Evolutionary conservation across 2,113 vertebrate species (phyloP).

Genomic region (Cyphomyrus discorhynchus): DNA sequence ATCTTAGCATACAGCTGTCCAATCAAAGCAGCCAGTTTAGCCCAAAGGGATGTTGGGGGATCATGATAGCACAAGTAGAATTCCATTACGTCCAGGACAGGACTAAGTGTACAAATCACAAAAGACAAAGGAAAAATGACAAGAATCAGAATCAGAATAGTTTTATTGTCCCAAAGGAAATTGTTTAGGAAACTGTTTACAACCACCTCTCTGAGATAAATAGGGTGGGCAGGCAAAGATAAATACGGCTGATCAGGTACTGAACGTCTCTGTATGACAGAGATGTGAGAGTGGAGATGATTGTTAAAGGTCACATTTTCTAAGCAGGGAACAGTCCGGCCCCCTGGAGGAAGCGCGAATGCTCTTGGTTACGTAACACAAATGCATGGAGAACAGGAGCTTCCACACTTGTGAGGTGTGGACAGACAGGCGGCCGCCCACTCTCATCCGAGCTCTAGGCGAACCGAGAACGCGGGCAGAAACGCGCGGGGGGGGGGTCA

Average conservation of each 20-base stretch:
- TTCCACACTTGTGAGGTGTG: slow-evolving; percentile 9
- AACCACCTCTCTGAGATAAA: not conserved
- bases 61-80: not conserved
- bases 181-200: not conserved
- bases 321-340: not conserved
- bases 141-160: not conserved
- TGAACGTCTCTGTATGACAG: not conserved
- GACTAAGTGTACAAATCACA: not conserved
- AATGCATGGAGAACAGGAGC: not conserved
- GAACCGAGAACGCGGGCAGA: not conserved
- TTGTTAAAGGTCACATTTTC: not conserved
- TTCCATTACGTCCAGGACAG: not conserved
- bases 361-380: not conserved
- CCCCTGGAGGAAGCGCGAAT: not conserved
- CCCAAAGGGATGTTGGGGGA: not conserved
- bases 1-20: not conserved
- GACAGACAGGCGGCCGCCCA: slow-evolving; percentile 3
- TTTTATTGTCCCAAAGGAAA: not conserved
- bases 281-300: not conserved
- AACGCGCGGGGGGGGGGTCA: too few relatives aligned
- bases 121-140: not conserved
- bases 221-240: not conserved
- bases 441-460: not conserved
- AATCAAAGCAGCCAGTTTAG: not conserved
- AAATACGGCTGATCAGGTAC: not conserved